Evolutionary conservation across 2,888 invertebrate genomes (phyloP).

Genomic region (Panzeria rudis): DNA sequence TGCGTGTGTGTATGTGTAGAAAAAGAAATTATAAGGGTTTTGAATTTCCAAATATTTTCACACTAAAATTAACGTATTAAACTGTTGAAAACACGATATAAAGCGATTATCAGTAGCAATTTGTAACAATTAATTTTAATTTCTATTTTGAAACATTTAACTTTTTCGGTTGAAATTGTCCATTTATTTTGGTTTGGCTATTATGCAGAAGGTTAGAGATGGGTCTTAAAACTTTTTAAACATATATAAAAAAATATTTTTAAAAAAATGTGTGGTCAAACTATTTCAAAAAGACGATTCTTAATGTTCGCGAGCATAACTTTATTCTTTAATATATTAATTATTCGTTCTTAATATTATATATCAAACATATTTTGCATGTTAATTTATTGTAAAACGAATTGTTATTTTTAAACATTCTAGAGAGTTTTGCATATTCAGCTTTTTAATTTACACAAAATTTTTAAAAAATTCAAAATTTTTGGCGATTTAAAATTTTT

Average conservation of each 20-base stretch:
- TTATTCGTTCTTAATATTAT: too few species aligned
- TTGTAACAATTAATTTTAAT: slow-evolving; percentile 57
- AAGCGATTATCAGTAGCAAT: slow-evolving; percentile 62
- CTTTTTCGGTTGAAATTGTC: slow-evolving; percentile 19
- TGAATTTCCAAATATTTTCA: slow-evolving; percentile 48
- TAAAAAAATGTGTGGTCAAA: not conserved
- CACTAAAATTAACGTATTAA: slow-evolving; percentile 53
- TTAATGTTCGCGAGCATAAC: too few species aligned
- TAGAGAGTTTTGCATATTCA: too few species aligned
- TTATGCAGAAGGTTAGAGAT: not conserved
- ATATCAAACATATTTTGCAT: too few species aligned
- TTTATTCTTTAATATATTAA: too few species aligned
- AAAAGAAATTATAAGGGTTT: slow-evolving; percentile 49
- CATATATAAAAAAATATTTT: not conserved
- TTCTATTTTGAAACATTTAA: slow-evolving; percentile 1
- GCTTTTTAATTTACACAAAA: too few species aligned
- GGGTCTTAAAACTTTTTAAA: not conserved
- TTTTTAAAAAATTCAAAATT: too few species aligned
- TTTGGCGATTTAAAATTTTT: too few species aligned
- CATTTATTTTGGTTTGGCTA: not conserved
- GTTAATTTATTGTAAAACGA: too few species aligned
- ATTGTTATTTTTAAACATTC: too few species aligned
- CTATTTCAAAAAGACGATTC: not conserved
- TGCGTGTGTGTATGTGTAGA: not conserved
- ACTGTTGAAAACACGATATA: slow-evolving; percentile 67